A percentile compares a stretch with the other conserved stretches of the same genome.
phyloP scores from a whole-genome alignment of 2,888 invertebrate species.

The Eupeodes latifasciatus region DNA sequence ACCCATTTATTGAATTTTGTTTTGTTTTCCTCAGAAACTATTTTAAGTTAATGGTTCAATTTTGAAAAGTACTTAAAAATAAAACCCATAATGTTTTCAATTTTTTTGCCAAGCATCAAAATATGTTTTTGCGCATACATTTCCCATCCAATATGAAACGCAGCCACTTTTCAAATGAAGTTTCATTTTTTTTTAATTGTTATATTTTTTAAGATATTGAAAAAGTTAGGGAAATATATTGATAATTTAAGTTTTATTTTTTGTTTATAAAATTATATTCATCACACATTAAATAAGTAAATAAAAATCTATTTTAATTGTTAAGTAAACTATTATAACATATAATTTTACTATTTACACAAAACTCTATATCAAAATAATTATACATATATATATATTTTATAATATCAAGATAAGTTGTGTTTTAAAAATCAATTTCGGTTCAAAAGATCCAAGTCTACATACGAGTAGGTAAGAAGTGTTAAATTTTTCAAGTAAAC shows the following conservation, averaged over 20 bases:
- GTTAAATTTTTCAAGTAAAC: too few relatives aligned
- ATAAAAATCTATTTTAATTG: conserved; percentile 1
- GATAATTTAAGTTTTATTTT: not conserved
- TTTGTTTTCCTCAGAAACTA: not conserved
- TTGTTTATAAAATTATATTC: not conserved
- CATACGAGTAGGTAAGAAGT: too few relatives aligned
- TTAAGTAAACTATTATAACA: conserved; percentile 19
- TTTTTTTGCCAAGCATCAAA: conserved; percentile 7
- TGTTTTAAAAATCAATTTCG: not conserved
- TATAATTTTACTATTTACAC: conserved; percentile 37
- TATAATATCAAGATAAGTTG: not conserved
- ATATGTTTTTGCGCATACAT: not conserved
- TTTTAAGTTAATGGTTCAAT: not conserved
- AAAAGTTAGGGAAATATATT: conserved; percentile 3
- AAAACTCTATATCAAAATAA: conserved; percentile 9
- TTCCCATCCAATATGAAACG: conserved; percentile 21
- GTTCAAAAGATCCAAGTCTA: too few relatives aligned
- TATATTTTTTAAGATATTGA: conserved; percentile 16
- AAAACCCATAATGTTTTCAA: conserved; percentile 11
- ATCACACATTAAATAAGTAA: conserved; percentile 20
- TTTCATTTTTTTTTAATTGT: not conserved
- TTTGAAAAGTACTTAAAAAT: conserved; percentile 26
- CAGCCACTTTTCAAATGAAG: conserved; percentile 5
- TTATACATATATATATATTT: conserved; percentile 32
- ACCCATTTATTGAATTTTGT: not conserved